Evolutionary conservation across 2,797 vertebrate genomes (phyloP), one percentile per base, ranked within the genome.

Genomic region (Hafferia zeledoni): DNA sequence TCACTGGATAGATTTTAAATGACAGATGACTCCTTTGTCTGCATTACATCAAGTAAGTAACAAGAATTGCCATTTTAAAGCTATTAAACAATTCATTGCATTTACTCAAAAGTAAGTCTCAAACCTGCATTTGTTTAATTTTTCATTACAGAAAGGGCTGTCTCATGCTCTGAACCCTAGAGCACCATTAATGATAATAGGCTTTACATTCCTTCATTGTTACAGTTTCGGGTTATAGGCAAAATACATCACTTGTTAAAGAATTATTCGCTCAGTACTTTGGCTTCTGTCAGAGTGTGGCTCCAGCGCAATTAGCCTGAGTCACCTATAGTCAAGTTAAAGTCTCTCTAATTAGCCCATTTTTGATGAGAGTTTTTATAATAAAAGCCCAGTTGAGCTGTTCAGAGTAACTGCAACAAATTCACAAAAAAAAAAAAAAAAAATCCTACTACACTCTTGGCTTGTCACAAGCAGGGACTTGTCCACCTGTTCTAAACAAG

Each of bases 1-100:
- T 90, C 70, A 53, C 68, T 79, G 82, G 65, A 92, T 13, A 89
- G 69, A 79, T 10, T 86, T 64, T 63, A 93, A 93, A 92, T 95
- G 88, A 94, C 87, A 94, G 87, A 94, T 0, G 1, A 84, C 43
- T 77, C 52, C 49, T 59, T 56, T 89, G 41, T 68, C 47, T 93
- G 64, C 50, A 60, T 90, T 91, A 81, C 50, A 84, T 95, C 70
- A 92, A 80, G 88, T 83, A 82, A 72, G 59, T 47, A 85, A 88
- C 41, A 86, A 56, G 65, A 67, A 72, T 22, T 77, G 31, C 70
- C 81, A 33, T 70, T 94, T 60, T 64, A 79, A 67, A 86, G 59
- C 77, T 89, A 70, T 56, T 67, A 80, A 93, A 89, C 52, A 78
- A 93, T 83, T 79, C 25, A 87, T 17, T 0, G 1, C 56, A 14